These are phyloP conservation scores for Pogona vitticeps DNA, from an alignment of 2,113 vertebrate genomes.

Conservation along the genomic window DNA sequence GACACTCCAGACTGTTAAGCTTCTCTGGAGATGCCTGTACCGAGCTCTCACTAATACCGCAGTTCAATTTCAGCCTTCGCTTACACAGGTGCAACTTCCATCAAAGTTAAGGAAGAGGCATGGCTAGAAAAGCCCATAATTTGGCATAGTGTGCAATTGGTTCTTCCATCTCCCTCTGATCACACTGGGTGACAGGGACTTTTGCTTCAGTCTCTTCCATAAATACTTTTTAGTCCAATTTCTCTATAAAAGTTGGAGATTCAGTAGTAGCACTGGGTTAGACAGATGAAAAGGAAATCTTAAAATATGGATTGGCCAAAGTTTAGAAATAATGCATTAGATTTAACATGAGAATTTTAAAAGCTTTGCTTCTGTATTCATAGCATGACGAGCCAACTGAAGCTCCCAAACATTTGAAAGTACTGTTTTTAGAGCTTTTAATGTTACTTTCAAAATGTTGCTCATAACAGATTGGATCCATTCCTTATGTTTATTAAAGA, in stretches of 20 bases:
- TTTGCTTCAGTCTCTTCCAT: constrained; percentile 8
- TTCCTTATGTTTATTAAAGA: no score
- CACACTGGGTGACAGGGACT: background rate
- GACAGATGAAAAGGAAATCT: no score
- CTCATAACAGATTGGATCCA: no score
- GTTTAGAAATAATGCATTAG: background rate
- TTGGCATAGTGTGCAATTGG: background rate
- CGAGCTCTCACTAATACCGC: background rate
- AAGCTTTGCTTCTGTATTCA: no score
- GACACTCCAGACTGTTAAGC: constrained; percentile 8
- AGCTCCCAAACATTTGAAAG: no score
- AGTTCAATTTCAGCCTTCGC: background rate
- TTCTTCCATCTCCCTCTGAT: background rate
- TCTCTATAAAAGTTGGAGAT: background rate
- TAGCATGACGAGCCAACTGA: no score
- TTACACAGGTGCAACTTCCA: background rate
- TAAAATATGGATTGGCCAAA: background rate
- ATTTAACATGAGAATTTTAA: no score
- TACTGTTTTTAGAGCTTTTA: no score
- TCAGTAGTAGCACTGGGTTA: background rate
- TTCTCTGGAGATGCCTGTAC: background rate
- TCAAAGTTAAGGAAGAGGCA: background rate
- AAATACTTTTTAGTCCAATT: background rate
- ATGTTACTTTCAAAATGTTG: no score
- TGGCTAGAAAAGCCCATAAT: background rate